phyloP scores from a whole-genome alignment of 2,113 vertebrate species.

The Vidua macroura region DNA sequence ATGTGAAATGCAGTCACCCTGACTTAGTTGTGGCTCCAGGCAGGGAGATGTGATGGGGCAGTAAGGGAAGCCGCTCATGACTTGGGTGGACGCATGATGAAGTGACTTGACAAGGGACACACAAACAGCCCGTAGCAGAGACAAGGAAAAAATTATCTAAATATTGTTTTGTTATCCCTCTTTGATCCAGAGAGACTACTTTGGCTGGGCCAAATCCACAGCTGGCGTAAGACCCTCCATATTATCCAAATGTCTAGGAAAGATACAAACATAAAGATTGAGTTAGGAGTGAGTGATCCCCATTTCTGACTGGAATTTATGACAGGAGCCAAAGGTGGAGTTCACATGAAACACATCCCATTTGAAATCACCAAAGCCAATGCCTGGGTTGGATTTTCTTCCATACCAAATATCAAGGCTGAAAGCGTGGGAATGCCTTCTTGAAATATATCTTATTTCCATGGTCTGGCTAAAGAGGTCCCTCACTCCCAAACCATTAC shows the following conservation, averaged over 20 bases:
- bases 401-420: not conserved
- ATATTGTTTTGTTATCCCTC: not conserved
- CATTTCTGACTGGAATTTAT: not conserved
- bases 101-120: conserved; percentile 9
- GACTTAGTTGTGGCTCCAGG: not conserved
- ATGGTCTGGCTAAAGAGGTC: conserved; percentile 8
- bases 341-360: not conserved
- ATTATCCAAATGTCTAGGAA: not conserved
- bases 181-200: not conserved
- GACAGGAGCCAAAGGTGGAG: not conserved
- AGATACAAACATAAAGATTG: not conserved
- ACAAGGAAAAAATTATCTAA: not conserved
- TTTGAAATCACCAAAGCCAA: not conserved
- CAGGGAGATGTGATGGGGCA: not conserved
- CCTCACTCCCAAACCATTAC: conserved; percentile 47
- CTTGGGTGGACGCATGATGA: not conserved
- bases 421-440: conserved; percentile 33
- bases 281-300: not conserved
- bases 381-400: not conserved
- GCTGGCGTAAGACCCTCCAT: not conserved
- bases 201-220: not conserved
- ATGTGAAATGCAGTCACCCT: not conserved
- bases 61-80: not conserved
- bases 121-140: not conserved
- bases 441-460: conserved; percentile 50